Evolutionary conservation across 2,113 vertebrate species (phyloP), one percentile per base, ranked within the genome.

Genomic region (Corythornis madagascariensis): DNA sequence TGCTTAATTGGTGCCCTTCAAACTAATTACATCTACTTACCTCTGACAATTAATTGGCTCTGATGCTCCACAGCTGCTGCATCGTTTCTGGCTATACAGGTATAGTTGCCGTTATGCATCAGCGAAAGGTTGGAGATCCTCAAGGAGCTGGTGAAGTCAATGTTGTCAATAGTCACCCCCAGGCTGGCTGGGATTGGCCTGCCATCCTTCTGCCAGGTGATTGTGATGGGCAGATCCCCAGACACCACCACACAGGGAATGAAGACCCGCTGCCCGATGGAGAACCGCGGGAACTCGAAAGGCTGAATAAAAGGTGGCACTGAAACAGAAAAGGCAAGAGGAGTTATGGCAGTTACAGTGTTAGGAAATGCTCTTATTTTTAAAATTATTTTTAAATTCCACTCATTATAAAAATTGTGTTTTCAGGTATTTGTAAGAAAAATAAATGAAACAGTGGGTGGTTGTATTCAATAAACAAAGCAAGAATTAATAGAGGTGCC

Each of bases 181-280:
- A 99, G 98, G 97, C 99, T 99, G 45, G 97, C 97, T 1, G 99
- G 99, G 86, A 99, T 99, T 0, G 99, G 99, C 56, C 99, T 98
- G 8, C 99, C 98, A 0, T 99, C 99, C 92, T 99, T 99, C 97
- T 99, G 99, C 99, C 99, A 99, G n/a, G 99, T 99, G 96, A 99
- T 99, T 75, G 98, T 99, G 97, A 99, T 98, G 10, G 99, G 99
- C 66, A 99, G 96, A 97, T 99, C 99, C 10, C 99, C 99, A 0
- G 99, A 99, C 97, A 99, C 99, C 96, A 99, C 99, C 83, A 99
- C 99, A 1, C 99, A 99, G 1, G 99, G 99, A 94, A 99, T 99
- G 96, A 99, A 99, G 92, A 99, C 99, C 13, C 99, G 97, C 91
- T 99, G 99, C 33, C 99, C 99, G 1, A 99, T 99, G 95, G 99